A percentile compares a stretch with the other conserved stretches of the same genome.
Conservation (phyloP, 2,797 vertebrate species). For the Alcedo quadribrachys region DNA sequence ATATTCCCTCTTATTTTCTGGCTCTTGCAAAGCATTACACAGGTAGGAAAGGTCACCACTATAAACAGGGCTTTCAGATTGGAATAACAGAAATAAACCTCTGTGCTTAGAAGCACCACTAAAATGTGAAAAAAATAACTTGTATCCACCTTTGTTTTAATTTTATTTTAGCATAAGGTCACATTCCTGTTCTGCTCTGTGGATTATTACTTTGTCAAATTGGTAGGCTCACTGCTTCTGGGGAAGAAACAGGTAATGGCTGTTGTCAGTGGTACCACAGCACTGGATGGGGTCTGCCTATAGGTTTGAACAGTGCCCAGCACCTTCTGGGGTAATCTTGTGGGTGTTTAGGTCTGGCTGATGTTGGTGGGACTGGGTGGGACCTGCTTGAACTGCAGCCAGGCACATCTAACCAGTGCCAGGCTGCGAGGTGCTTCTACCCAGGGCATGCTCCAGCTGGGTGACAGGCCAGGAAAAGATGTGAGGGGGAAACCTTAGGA, state of each 20-base stretch:
- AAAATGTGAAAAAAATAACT: not conserved
- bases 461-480: not conserved
- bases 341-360: not conserved
- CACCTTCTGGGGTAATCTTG: rapidly evolving
- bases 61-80: not conserved
- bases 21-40: not conserved
- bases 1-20: not conserved
- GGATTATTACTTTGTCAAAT: rapidly evolving
- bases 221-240: not conserved
- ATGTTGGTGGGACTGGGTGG: not conserved
- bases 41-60: not conserved
- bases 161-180: not conserved
- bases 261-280: not conserved
- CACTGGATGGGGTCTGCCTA: not conserved
- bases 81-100: not conserved
- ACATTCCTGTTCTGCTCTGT: rapidly evolving
- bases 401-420: rapidly evolving
- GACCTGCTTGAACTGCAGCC: not conserved
- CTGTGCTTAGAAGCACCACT: not conserved
- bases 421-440: not conserved
- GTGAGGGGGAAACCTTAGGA: not conserved
- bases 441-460: not conserved
- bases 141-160: not conserved
- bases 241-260: not conserved
- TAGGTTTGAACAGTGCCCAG: not conserved